Percentiles rank a stretch among this genome's conserved stretches.
phyloP scores from a whole-genome alignment of 2,797 vertebrate genomes.

The Erethizon dorsatum region DNA sequence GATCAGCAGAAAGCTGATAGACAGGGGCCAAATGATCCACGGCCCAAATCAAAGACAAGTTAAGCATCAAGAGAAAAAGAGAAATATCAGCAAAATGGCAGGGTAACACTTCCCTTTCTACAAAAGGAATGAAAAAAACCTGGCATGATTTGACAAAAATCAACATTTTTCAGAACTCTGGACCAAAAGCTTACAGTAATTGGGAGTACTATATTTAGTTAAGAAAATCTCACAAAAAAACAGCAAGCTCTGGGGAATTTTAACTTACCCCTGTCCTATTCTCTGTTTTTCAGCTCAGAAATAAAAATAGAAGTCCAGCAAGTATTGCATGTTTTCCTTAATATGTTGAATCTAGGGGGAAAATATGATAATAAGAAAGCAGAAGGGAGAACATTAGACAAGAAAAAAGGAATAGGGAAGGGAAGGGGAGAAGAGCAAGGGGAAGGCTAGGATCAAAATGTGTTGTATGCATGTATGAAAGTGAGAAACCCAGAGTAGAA shows the following conservation, averaged over 20 bases:
- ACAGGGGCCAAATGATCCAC: background rate
- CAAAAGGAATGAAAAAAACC: background rate
- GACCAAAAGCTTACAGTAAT: background rate
- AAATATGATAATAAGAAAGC: background rate
- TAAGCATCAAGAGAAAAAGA: background rate
- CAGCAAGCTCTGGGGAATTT: background rate
- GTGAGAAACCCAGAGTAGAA: background rate
- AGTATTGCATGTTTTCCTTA: background rate
- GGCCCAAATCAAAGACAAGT: background rate
- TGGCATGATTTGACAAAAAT: background rate
- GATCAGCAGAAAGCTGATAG: background rate
- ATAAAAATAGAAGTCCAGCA: background rate
- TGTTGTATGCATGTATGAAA: background rate
- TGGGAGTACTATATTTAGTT: background rate
- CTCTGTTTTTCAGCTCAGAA: background rate
- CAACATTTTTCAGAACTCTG: background rate
- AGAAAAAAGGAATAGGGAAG: background rate
- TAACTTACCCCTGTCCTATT: background rate
- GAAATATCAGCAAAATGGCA: background rate
- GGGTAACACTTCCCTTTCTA: background rate
- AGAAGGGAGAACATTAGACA: background rate
- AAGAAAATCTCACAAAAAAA: background rate
- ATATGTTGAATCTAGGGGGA: background rate
- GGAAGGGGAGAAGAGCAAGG: background rate
- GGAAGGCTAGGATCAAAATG: rapidly evolving